Base-by-base conservation (phyloP, 2,888 invertebrate species). In the Tenthredo notha region DNA sequence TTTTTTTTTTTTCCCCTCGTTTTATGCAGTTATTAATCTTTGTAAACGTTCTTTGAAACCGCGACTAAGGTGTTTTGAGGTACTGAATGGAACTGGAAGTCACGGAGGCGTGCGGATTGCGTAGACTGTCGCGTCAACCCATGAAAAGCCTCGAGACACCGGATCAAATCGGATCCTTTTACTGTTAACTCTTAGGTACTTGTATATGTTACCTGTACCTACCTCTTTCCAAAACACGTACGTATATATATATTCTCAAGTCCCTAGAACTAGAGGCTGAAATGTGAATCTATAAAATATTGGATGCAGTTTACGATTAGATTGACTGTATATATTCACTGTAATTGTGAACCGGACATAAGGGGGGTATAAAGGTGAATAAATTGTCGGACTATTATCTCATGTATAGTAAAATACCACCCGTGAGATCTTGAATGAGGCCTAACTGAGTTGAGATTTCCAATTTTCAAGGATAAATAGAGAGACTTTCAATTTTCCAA, bases 111-210 rank as follows among this genome's bases (percentile, higher is more conserved):
- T 85, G 85, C 85, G 85, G 86, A 87, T 88, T 87, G 87, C 86
- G 88, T 84, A 84, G 88, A 86, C 86, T 86, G 85, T 90, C 88
- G 86, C 88, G 72, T 84, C 74, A 80, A 84, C 86, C 88, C 87
- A 89, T 88, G 89, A 88, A 89, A 33, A 87, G 88, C 85, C 50
- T 47, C 67, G 65, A 70, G 83, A 83, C 83, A 83, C 83, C 50
- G 83, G 25, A 67, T 47, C 83, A 25, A 70, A 83, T 83, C 47
- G 37, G 67, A 67, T 47, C 29, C 47, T 83, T 80, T 65, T 47
- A 83, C 83, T 47, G 83, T 83, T 70, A 83, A 47, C 67, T 83
- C 67, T 21, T 6, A 37, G 58, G 50, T 80, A 29, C 47, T 50
- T 29, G 12, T 15, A 6, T 50, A 9, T 18, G 67, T 12, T 67